Evolutionary conservation across 2,888 invertebrate species (phyloP).

Genomic region (Dryobota labecula): DNA sequence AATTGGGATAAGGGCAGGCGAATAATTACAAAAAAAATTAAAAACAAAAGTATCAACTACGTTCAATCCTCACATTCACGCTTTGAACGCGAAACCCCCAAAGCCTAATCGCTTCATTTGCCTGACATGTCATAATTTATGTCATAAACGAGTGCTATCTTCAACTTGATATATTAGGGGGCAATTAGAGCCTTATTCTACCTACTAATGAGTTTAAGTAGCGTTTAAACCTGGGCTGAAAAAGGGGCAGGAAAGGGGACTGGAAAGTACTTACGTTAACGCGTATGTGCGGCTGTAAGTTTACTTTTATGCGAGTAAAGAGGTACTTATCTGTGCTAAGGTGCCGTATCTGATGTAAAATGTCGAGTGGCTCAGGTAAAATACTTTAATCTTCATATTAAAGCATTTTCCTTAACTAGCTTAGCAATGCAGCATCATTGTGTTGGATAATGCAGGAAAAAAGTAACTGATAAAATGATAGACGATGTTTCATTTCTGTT

Average conservation of each 20-base stretch:
- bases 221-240: constrained; percentile 34
- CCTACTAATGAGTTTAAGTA: constrained; percentile 59
- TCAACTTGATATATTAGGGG: constrained; percentile 60
- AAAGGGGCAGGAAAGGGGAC: constrained; percentile 6
- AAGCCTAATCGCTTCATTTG: constrained; percentile 86
- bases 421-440: too few relatives aligned
- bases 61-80: constrained; percentile 45
- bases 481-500: neutral
- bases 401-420: too few relatives aligned
- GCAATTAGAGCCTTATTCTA: constrained; percentile 42
- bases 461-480: too few relatives aligned
- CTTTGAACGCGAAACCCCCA: constrained; percentile 75
- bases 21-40: neutral
- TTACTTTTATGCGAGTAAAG: constrained; percentile 13
- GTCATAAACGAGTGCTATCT: constrained; percentile 76
- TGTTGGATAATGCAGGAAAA: too few relatives aligned
- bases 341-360: neutral
- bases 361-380: neutral
- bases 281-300: neutral
- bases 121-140: constrained; percentile 84
- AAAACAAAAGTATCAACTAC: constrained; percentile 72
- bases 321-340: neutral
- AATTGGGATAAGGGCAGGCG: neutral
- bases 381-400: too few relatives aligned
- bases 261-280: constrained; percentile 7